Evolutionary conservation across 2,797 vertebrate species (phyloP).

Genomic region (Periparus ater): DNA sequence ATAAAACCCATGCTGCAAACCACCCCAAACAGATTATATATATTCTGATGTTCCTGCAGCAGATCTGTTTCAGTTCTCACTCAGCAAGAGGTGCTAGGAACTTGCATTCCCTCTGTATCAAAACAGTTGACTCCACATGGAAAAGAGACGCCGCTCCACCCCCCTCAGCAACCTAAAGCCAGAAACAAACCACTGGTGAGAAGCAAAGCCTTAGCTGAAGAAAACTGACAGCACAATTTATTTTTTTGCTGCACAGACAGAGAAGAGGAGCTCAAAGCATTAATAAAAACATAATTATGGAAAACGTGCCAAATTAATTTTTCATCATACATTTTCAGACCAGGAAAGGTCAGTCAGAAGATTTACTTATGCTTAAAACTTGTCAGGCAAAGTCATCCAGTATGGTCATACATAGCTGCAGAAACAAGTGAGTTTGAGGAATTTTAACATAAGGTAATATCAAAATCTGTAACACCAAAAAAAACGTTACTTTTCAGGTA

Average conservation of each 20-base stretch:
- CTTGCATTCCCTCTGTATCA: background rate
- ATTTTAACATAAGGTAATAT: background rate
- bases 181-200: background rate
- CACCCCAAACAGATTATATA: background rate
- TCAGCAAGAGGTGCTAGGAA: background rate
- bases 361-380: background rate
- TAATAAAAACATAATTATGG: background rate
- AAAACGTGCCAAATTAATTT: background rate
- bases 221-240: background rate
- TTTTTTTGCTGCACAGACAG: background rate
- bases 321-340: background rate
- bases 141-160: fast-evolving
- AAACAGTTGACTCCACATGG: background rate
- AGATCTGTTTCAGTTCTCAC: background rate
- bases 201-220: background rate
- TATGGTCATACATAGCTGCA: background rate
- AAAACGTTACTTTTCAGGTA: background rate
- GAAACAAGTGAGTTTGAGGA: background rate
- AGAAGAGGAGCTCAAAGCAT: background rate
- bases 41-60: background rate
- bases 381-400: background rate
- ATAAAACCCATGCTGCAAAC: background rate
- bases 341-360: background rate
- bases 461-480: background rate
- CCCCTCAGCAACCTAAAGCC: background rate